phyloP scores from a whole-genome alignment of 2,888 invertebrate species.

The Gortyna flavago region DNA sequence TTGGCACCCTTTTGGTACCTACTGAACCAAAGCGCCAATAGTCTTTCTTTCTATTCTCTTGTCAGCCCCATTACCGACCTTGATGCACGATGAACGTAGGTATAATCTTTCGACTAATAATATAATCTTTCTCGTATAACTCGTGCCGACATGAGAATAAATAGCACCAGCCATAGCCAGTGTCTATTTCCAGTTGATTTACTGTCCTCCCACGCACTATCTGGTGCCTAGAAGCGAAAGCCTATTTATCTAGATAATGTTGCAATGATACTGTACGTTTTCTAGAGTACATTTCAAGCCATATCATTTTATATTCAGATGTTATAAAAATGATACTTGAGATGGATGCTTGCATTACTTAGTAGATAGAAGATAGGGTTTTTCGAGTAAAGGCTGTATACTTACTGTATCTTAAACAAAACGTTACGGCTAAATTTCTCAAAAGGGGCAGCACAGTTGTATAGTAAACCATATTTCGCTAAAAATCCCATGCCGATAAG shows the following conservation, averaged over 20 bases:
- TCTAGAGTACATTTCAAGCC: conserved; percentile 39
- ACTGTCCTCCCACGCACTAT: conserved; percentile 33
- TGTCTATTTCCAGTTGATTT: conserved; percentile 30
- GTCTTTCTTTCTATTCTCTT: no score
- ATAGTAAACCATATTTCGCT: neutral
- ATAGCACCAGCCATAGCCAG: neutral
- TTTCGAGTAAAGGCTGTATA: neutral
- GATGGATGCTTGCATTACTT: conserved; percentile 19
- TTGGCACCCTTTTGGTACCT: no score
- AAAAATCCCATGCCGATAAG: no score
- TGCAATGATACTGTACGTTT: conserved; percentile 47
- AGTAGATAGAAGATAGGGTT: neutral
- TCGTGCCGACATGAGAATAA: neutral
- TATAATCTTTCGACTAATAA: neutral
- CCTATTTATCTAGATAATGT: conserved; percentile 70
- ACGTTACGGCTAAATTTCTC: neutral
- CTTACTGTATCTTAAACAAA: neutral
- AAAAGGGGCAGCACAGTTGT: neutral
- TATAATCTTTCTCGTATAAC: no score
- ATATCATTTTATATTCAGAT: conserved; percentile 60
- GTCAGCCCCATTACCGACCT: neutral
- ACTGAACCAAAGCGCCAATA: no score
- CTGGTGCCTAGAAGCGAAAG: conserved; percentile 58
- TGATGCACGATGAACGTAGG: neutral
- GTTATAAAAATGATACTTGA: conserved; percentile 26